Base-by-base conservation (phyloP, 2,797 vertebrate species). In the Lepus townsendii region DNA sequence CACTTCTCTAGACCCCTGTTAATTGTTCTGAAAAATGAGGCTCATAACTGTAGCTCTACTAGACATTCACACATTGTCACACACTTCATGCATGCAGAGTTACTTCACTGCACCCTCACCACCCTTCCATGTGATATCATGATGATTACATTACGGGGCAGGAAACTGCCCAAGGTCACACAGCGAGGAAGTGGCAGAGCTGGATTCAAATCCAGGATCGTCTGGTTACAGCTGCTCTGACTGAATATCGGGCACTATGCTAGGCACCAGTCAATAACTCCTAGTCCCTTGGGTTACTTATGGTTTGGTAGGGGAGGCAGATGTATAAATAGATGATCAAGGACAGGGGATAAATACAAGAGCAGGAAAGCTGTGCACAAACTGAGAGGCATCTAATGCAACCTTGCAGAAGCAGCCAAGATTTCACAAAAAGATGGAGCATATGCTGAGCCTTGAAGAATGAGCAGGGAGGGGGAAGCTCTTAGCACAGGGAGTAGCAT, bases 151-250 rank as follows among this genome's bases (percentile, higher is more conserved):
- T 83, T 65, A 76, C 7, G 87, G 42, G 26, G 10, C 19, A 78
- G 27, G 32, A 90, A 94, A 94, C 27, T 47, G 17, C n/a, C 69
- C 27, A 80, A 76, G 35, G 65, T 90, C 66, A 94, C 83, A 94
- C 11, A 95, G 3, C 32, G 68, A 72, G n/a, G 14, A 95, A 88
- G 24, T 85, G 14, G 10, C 22, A 62, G 26, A 92, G 27, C 27
- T 94, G 26, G 50, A 92, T 88, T 88, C 50, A 88, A 92, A 91
- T 83, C 54, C 22, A 94, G 42, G 11, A 80, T 68, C 87, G 10
- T 89, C 47, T 57, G n/a, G 72, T 89, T 91, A 76, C 22, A 71
- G 27, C 26, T 93, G 35, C 5, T 83, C 38, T 17, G 71, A 72
- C 35, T 90, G 57, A 92, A 91, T 93, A 17, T 2, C 20, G 78